Evolutionary conservation across 2,797 vertebrate species (phyloP).

Genomic region (Bryconaethiops microstoma): DNA sequence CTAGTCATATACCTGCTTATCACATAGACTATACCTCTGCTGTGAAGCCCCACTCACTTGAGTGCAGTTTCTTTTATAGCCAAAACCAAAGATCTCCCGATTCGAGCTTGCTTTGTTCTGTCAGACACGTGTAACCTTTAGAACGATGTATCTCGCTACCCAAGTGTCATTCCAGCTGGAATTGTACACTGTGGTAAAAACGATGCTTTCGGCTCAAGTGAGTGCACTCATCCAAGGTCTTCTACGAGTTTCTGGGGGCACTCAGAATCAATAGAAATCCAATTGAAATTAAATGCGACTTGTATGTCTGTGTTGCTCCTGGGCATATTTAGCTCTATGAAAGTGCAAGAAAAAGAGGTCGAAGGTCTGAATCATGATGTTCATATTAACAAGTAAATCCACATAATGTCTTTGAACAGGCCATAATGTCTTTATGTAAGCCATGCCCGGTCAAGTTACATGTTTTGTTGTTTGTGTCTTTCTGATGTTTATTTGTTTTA

Average conservation of each 20-base stretch:
- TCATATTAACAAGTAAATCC: background rate
- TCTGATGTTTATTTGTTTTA: no score
- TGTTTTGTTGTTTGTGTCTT: no score
- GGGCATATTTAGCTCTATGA: slow-evolving; percentile 31
- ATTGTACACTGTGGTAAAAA: slow-evolving; percentile 47
- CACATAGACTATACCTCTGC: background rate
- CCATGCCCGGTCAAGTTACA: no score
- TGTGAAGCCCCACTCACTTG: slow-evolving; percentile 22
- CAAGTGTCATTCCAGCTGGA: slow-evolving; percentile 40
- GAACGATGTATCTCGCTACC: slow-evolving; percentile 17
- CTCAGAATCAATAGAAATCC: slow-evolving; percentile 58
- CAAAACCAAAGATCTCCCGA: slow-evolving; percentile 5
- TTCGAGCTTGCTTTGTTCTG: slow-evolving; percentile 19
- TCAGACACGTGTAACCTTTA: slow-evolving; percentile 36
- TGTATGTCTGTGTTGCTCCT: slow-evolving; percentile 38
- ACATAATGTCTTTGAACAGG: background rate
- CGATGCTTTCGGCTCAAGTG: slow-evolving; percentile 42
- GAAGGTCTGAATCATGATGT: background rate
- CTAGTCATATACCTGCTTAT: background rate
- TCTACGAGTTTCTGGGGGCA: slow-evolving; percentile 36
- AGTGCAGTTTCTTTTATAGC: slow-evolving; percentile 30
- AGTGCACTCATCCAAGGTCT: slow-evolving; percentile 34
- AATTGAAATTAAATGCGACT: slow-evolving; percentile 52
- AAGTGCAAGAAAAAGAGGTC: background rate
- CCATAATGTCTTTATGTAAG: background rate